Evolutionary conservation across 2,797 vertebrate genomes (phyloP).

Genomic region (Scomberomorus guttatus): DNA sequence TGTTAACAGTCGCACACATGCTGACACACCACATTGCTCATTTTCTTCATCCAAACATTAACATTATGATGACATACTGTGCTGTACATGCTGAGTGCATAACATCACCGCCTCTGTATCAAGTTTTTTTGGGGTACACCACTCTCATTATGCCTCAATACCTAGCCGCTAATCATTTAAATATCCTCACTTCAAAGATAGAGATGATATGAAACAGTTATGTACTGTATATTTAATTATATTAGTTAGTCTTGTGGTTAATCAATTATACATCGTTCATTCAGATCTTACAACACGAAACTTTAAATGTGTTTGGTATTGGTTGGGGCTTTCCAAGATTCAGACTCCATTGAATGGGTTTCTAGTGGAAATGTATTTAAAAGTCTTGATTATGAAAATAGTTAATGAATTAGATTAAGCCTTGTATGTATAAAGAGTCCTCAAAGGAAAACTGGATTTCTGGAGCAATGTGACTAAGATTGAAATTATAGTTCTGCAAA

Average conservation of each 20-base stretch:
- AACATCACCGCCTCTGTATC: slow-evolving; percentile 6
- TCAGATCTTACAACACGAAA: not conserved
- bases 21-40: slow-evolving; percentile 20
- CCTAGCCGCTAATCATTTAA: not conserved
- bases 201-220: too few relatives aligned
- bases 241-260: too few relatives aligned
- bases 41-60: slow-evolving; percentile 31
- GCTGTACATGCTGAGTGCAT: slow-evolving; percentile 11
- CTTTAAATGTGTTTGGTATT: not conserved
- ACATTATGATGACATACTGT: slow-evolving; percentile 15
- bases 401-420: not conserved
- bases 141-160: not conserved
- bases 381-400: not conserved
- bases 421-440: not conserved
- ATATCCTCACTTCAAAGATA: slow-evolving; percentile 16
- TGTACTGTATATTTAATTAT: not conserved
- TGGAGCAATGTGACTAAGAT: not conserved
- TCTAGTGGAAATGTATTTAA: not conserved
- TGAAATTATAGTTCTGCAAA: not conserved
- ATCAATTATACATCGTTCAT: too few relatives aligned
- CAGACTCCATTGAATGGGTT: not conserved
- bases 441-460: not conserved
- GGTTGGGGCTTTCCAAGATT: not conserved
- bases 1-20: slow-evolving; percentile 18
- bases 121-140: slow-evolving; percentile 1